Evolutionary conservation across 2,113 vertebrate genomes (phyloP), one percentile per base, ranked within the genome.

Genomic region (Isichthys henryi): DNA sequence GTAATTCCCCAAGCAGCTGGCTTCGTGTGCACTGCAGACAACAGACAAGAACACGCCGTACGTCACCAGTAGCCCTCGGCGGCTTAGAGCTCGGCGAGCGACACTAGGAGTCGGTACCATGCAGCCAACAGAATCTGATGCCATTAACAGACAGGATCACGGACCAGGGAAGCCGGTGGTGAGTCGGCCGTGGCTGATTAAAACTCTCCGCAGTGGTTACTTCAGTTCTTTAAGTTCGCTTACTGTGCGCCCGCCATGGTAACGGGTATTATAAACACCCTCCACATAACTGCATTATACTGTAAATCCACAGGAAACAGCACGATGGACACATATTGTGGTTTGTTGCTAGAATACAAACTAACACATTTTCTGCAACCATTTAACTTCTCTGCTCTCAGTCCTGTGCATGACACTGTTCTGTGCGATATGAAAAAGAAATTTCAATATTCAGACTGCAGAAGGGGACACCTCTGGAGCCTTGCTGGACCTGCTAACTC

Each of bases 1-100:
- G 86, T 89, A 90, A 90, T 91, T 92, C 91, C 92, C 89, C 48
- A 49, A 88, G 83, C 87, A 90, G 89, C 43, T 89, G 74, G 70
- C 90, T 77, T n/a, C 10, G 17, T 58, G 80, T 23, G 62, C 80
- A 46, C 52, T 49, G 43, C 23, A 85, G n/a, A 58, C 50, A 48
- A 50, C 74, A 89, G 66, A n/a, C 15, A 1, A 23, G 86, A 53
- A 35, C 35, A 80, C 15, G 74, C 35, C 15, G 15, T 4, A 80
- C 74, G 35, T 80, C 74, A 19, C 35, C 35, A 19, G 74, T 7
- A 39, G 74, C 35, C 35, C 35, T 0, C 19, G 35, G 74, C 13
- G 35, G 43, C 31, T 80, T 39, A 70, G 62, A 31, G 62, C 62
- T 31, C n/a, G 11, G 74, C 74, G 8, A 19, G 2, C 74, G 35